Evolutionary conservation across 2,888 invertebrate genomes (phyloP).

Genomic region (Frankliniella intonsa): DNA sequence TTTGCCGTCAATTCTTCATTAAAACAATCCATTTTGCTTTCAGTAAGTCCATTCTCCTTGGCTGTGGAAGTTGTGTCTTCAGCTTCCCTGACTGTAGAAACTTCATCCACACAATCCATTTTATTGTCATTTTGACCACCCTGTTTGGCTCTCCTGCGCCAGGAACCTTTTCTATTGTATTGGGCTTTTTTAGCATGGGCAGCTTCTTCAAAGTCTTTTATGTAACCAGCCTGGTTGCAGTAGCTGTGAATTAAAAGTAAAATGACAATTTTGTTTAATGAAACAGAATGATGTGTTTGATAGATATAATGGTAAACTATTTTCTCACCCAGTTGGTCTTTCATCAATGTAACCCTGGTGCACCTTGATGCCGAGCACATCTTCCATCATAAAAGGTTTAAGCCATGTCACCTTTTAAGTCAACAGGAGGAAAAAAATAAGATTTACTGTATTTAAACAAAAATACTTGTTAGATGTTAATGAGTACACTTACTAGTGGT

Average conservation of each 20-base stretch:
- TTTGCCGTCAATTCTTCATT: neutral
- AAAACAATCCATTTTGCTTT: neutral
- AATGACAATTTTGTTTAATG: neutral
- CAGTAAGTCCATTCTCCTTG: neutral
- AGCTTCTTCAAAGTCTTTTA: neutral
- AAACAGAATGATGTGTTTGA: neutral
- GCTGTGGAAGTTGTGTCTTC: neutral
- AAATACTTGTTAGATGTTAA: neutral
- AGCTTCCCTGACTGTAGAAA: neutral
- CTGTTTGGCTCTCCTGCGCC: neutral
- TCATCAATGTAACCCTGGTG: slow-evolving; percentile 45
- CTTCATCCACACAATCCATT: neutral
- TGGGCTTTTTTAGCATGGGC: neutral
- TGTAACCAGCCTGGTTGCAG: neutral
- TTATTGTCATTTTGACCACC: neutral
- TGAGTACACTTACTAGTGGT: slow-evolving; percentile 69
- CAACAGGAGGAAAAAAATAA: neutral
- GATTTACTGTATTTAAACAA: neutral
- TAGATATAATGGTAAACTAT: neutral
- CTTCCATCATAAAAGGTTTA: slow-evolving; percentile 80
- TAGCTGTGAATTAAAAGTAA: neutral
- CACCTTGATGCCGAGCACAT: slow-evolving; percentile 55
- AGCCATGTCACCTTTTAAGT: slow-evolving; percentile 58
- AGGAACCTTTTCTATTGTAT: neutral
- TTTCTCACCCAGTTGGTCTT: slow-evolving; percentile 45